A percentile compares a stretch with the other conserved stretches of the same genome.
phyloP scores from a whole-genome alignment of 2,888 invertebrate species.

The Oithona nana region DNA sequence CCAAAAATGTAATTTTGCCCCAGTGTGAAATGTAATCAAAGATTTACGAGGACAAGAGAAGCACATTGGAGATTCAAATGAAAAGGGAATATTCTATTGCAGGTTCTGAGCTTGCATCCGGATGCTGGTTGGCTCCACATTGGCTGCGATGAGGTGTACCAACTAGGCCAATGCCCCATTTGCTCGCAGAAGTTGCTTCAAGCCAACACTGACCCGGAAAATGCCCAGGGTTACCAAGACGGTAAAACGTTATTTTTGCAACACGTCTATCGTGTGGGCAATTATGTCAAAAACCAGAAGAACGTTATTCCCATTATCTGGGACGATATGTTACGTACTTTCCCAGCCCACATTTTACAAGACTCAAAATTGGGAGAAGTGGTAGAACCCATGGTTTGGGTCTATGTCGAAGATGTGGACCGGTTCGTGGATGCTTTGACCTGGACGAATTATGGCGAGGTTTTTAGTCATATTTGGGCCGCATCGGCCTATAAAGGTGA shows the following conservation, averaged over 20 bases:
- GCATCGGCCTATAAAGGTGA: conserved; percentile 58
- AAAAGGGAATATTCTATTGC: no score
- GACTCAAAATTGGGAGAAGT: conserved; percentile 41
- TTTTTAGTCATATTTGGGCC: conserved; percentile 48
- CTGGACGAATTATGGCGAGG: conserved; percentile 36
- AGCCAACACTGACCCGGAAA: conserved; percentile 1
- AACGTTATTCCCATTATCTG: conserved; percentile 45
- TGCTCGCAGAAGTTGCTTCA: conserved; percentile 18
- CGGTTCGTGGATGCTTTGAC: conserved; percentile 26
- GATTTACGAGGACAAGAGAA: no score
- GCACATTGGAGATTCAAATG: no score
- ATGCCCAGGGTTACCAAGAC: conserved; percentile 26
- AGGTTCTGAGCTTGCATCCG: conserved; percentile 26
- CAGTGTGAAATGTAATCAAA: no score
- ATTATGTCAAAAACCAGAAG: conserved; percentile 39
- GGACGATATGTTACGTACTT: conserved; percentile 58
- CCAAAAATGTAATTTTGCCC: no score
- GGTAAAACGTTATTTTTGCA: conserved; percentile 40
- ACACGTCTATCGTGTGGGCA: conserved; percentile 41
- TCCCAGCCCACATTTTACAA: conserved; percentile 39
- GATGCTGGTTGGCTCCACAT: conserved; percentile 30
- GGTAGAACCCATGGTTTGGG: conserved; percentile 64
- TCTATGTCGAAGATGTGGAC: conserved; percentile 42
- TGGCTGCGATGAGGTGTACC: conserved; percentile 30
- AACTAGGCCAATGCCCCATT: conserved; percentile 21